Evolutionary conservation across 2,888 invertebrate species (phyloP), one percentile per base, ranked within the genome.

Genomic region (Phlogophora meticulosa): DNA sequence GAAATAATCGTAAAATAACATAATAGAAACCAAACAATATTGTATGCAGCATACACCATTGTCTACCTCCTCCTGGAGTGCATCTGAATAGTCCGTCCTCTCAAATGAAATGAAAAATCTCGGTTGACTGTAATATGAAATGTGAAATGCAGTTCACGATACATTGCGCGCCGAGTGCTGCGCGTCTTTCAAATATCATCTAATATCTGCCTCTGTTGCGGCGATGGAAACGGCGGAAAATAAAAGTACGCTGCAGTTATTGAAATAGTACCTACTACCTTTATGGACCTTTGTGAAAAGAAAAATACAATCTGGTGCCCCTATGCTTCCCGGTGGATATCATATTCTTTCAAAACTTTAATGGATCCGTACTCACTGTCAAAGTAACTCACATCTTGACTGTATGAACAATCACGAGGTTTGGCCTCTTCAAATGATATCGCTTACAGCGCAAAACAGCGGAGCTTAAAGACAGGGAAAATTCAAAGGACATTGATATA

Each of bases 121-220:
- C 10, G 34, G n/a, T 24, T 28, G 32, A 24, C 53, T 52, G 45
- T 42, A 48, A 59, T 22, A 49, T 40, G 43, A 48, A 57, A 52
- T 43, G 42, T n/a, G 38, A 46, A 58, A 56, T 59, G 56, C 34
- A 22, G 10, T 28, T 28, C 56, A 22, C 45, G 13, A 51, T 58
- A 60, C 60, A 63, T 64, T 68, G 48, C 38, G 17, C 22, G 4
- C 36, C 34, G 36, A 61, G 17, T 38, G 32, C 43, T 38, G 48
- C 7, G 40, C 40, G 17, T 63, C 49, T 57, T 56, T 67, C 59
- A 71, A 68, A 68, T 60, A 38, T 65, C 59, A 62, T 60, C 43
- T 22, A 53, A 60, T 61, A 36, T 34, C 49, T 72, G 61, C 57
- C 46, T 68, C 34, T 32, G 24, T 4, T 55, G 15, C 32, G 11